Conservation (phyloP, 2,888 invertebrate species). For the Choreutis nemorana region DNA sequence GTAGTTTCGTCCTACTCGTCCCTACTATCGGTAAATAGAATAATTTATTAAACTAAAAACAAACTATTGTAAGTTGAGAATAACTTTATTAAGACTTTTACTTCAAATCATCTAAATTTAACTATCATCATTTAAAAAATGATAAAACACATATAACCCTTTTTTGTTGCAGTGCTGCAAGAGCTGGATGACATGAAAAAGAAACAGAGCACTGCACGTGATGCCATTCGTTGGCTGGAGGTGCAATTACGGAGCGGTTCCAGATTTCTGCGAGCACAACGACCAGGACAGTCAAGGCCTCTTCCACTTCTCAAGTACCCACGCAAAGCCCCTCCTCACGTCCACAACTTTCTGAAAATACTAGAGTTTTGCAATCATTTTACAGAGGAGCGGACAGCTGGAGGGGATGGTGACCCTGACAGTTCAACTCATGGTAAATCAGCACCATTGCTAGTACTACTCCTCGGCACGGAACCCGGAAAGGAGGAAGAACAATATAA, state of each 20-base stretch:
- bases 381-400: constrained; percentile 29
- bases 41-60: no score
- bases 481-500: constrained; percentile 60
- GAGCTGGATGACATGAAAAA: constrained; percentile 90
- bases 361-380: constrained; percentile 86
- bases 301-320: constrained; percentile 66
- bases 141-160: no score
- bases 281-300: constrained; percentile 80
- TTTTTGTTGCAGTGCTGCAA: constrained; percentile 85
- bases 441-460: constrained; percentile 74
- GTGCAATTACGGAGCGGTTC: constrained; percentile 86
- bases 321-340: constrained; percentile 43
- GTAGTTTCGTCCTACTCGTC: constrained; percentile 87
- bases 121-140: no score
- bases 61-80: not conserved
- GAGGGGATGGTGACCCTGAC: constrained; percentile 44
- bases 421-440: constrained; percentile 33
- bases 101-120: no score
- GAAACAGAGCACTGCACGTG: constrained; percentile 82
- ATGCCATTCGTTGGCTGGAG: constrained; percentile 94
- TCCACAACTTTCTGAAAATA: constrained; percentile 80
- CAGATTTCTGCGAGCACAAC: constrained; percentile 86
- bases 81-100: no score
- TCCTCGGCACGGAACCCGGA: constrained; percentile 70
- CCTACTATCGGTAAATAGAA: constrained; percentile 85